Evolutionary conservation across 2,797 vertebrate genomes (phyloP), one percentile per base, ranked within the genome.

Genomic region (Steatocranus sp.): DNA sequence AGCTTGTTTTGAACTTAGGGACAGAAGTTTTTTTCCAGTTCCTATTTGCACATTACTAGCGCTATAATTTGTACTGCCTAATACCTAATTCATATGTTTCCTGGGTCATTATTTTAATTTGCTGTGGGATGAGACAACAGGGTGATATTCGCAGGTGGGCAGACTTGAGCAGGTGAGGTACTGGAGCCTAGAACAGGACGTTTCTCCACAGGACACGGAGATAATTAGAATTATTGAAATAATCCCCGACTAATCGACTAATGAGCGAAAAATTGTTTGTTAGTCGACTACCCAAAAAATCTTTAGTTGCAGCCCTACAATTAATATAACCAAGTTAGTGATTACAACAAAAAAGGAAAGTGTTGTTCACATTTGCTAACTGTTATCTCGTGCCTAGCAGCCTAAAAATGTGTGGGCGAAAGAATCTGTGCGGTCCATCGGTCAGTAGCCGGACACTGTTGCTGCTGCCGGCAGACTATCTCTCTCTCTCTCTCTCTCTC

Each of bases 401-500:
- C 79, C 48, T 18, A 68, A 77, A 61, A 82, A 76, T 66, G 87
- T 92, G 92, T 92, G 91, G 91, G 91, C 86, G 86, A 90, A 32
- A 51, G 80, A 84, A 89, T 89, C 73, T 86, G 88, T 89, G 92
- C 83, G 91, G 87, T 89, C 90, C 88, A 74, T 83, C 85, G 89
- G 90, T 91, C 90, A 90, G 85, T 41, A 76, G 87, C 84, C 81
- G 83, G 89, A 90, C 92, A 93, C 93, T 93, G 91, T 92, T 93
- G 92, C 88, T 91, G 82, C 84, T 88, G 58, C 68, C 86, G 80
- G 81, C 79, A 84, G 80, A 80, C 81, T 54, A 48, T 75, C 20
- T 30, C 20, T 54, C 50, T 70, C 53, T 70, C 53, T 34, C 4
- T 51, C 2, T 53, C 1, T 70, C 27, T 63, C n/a, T n/a, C n/a